A percentile compares a stretch with the other conserved stretches of the same genome.
These are phyloP conservation scores for Malurus splendens DNA, from an alignment of 2,797 vertebrate species.

Conservation along the genomic window DNA sequence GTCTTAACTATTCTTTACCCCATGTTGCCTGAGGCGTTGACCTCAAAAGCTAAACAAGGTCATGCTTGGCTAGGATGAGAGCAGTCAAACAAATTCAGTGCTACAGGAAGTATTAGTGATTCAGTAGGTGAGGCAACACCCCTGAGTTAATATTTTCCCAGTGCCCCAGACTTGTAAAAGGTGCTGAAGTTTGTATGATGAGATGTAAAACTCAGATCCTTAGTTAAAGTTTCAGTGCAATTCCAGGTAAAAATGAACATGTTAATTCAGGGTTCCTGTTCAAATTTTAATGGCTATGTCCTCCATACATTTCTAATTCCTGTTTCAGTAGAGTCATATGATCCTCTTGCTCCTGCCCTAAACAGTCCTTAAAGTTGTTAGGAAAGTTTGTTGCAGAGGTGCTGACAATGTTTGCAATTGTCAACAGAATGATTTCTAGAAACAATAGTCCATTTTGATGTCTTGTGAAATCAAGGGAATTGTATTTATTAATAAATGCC, in stretches of 20 bases:
- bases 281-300: not conserved
- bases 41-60: slow-evolving; percentile 13
- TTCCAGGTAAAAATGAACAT: not conserved
- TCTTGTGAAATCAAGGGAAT: not conserved
- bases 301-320: not conserved
- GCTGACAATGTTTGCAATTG: not conserved
- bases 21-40: not conserved
- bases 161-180: not conserved
- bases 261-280: not conserved
- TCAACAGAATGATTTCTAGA: not conserved
- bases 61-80: not conserved
- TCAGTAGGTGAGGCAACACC: not conserved
- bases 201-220: not conserved
- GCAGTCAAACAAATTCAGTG: not conserved
- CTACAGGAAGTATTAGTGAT: slow-evolving; percentile 14
- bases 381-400: not conserved
- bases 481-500: not conserved
- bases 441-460: not conserved
- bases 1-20: slow-evolving; percentile 34
- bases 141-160: slow-evolving; percentile 1
- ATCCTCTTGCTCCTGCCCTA: not conserved
- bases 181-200: not conserved
- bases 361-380: not conserved
- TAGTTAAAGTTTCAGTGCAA: not conserved
- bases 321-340: not conserved